Evolutionary conservation across 2,113 vertebrate genomes (phyloP), one percentile per base, ranked within the genome.

Genomic region (Pogona vitticeps): DNA sequence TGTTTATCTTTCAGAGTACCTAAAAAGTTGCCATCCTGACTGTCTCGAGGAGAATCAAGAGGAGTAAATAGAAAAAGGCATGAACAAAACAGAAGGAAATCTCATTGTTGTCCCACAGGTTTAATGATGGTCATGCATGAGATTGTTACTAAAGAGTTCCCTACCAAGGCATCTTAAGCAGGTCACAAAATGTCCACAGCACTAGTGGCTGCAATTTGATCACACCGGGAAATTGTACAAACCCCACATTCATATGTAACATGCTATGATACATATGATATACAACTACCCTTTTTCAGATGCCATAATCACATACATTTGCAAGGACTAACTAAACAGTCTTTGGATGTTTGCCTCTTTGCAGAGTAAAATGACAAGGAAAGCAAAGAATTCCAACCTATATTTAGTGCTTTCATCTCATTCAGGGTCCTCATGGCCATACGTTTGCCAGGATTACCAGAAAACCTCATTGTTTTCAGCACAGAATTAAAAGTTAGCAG

Each of bases 331-430:
- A 10, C 9, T 67, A 67, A 31, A 18, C 15, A 67, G 61, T 1
- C 26, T n/a, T 26, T 33, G 2, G 1, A 0, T 1, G 0, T 23
- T 20, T 76, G 15, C 65, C 65, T 1, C 21, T 87, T 38, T 80
- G n/a, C 36, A 89, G 23, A 15, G 15, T 86, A 7, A 28, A 38
- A 83, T 82, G 7, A 6, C 0, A 88, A 68, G 65, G 17, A 42
- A 7, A 9, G 56, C 67, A 73, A 42, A 81, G 15, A 56, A 67
- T n/a, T 80, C 96, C 94, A 83, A 98, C 98, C 97, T 92, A 99
- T 98, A 38, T 93, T 94, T 26, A 99, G 56, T 6, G 97, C 96
- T 90, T 97, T 98, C 98, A 99, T 99, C 93, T 99, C 99, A 58
- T 92, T 97, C 31, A 99, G 71, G 0, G 95, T 94, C 6, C 91